Percentiles rank a stretch among this genome's conserved stretches.
phyloP scores from a whole-genome alignment of 2,888 invertebrate genomes.

The Chromoteleia sp. region DNA sequence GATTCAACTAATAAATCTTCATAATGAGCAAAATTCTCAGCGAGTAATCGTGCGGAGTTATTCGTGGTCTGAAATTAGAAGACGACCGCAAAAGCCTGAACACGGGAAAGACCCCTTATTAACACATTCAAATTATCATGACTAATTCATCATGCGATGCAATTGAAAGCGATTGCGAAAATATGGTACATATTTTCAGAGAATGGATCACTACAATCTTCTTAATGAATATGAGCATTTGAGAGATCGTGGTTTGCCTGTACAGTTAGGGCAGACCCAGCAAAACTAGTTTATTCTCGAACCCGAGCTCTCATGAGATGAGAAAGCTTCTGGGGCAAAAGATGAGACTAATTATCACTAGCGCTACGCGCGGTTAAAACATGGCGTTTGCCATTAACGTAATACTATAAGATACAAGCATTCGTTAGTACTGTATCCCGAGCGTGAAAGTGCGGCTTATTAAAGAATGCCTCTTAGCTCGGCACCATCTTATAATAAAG shows the following conservation, averaged over 20 bases:
- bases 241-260: slow-evolving; percentile 18
- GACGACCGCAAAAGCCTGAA: not conserved
- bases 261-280: slow-evolving; percentile 11
- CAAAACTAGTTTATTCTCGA: slow-evolving; percentile 72
- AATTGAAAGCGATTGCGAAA: slow-evolving; percentile 28
- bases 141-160: slow-evolving; percentile 5
- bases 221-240: slow-evolving; percentile 35
- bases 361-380: slow-evolving; percentile 70
- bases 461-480: slow-evolving; percentile 28
- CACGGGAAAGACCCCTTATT: not conserved
- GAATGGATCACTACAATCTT: slow-evolving; percentile 16
- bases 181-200: slow-evolving; percentile 2
- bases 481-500: slow-evolving; percentile 23
- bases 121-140: slow-evolving; percentile 11
- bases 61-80: slow-evolving; percentile 14
- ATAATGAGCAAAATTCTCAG: slow-evolving; percentile 22
- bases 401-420: slow-evolving; percentile 45
- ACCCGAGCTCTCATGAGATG: slow-evolving; percentile 71
- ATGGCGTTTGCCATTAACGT: slow-evolving; percentile 71
- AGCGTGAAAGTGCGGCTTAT: slow-evolving; percentile 22
- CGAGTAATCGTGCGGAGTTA: slow-evolving; percentile 14
- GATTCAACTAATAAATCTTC: slow-evolving; percentile 18
- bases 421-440: slow-evolving; percentile 9
- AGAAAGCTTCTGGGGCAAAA: slow-evolving; percentile 39
- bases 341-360: slow-evolving; percentile 74